phyloP scores from a whole-genome alignment of 2,888 invertebrate species.

The Carcina quercana region DNA sequence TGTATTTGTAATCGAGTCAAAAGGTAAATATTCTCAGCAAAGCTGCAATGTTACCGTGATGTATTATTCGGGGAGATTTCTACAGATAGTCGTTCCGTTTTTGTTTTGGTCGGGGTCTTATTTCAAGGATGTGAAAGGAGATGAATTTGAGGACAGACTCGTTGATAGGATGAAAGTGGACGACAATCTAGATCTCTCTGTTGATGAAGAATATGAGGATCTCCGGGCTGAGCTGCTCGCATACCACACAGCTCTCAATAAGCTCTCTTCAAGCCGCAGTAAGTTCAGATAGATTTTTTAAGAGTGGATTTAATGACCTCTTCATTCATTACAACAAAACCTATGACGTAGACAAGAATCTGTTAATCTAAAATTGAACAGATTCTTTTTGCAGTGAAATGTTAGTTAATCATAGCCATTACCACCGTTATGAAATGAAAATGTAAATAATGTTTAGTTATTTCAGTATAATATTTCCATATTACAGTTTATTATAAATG shows the following conservation, averaged over 20 bases:
- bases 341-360: no score
- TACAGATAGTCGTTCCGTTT: constrained; percentile 28
- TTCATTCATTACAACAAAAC: no score
- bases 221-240: constrained; percentile 57
- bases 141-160: constrained; percentile 14
- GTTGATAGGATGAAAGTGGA: constrained; percentile 40
- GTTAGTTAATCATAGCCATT: no score
- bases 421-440: no score
- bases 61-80: constrained; percentile 32
- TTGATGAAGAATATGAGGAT: constrained; percentile 61
- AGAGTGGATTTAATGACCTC: no score
- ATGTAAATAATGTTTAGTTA: no score
- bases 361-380: no score
- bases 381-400: no score
- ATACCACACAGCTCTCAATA: constrained; percentile 49
- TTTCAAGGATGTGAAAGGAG: neutral
- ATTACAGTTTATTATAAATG: no score
- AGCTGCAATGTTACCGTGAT: constrained; percentile 28
- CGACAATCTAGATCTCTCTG: constrained; percentile 48
- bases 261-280: constrained; percentile 3
- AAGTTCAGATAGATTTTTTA: no score
- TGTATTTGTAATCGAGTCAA: constrained; percentile 21
- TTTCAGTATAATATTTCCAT: no score
- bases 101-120: constrained; percentile 10
- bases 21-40: constrained; percentile 9